Percentiles rank a stretch among this genome's conserved stretches.
These are phyloP conservation scores for Edolisoma coerulescens DNA, from an alignment of 2,113 vertebrate species.

Conservation along the genomic window DNA sequence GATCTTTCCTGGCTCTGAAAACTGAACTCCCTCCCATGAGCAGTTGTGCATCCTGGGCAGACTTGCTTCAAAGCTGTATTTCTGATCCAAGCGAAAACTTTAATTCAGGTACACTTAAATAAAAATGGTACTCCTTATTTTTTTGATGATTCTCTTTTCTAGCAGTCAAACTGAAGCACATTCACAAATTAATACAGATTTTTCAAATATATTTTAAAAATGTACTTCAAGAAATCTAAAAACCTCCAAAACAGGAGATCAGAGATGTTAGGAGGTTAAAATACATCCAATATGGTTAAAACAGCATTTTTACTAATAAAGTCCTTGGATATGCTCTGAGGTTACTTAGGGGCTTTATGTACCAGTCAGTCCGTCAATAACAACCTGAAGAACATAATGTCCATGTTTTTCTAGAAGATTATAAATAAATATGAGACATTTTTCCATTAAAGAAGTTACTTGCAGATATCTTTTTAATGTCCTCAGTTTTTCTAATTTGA, in stretches of 20 bases:
- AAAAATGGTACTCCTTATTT: not conserved
- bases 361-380: not conserved
- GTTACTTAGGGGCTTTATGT: not conserved
- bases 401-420: not conserved
- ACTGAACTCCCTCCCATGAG: not conserved
- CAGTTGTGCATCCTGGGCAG: not conserved
- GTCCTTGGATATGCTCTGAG: not conserved
- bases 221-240: not conserved
- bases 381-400: not conserved
- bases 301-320: not conserved
- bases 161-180: not conserved
- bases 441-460: constrained; percentile 3
- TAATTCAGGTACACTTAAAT: not conserved
- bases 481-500: constrained; percentile 49
- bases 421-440: constrained; percentile 21
- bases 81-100: not conserved
- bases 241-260: not conserved
- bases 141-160: not conserved
- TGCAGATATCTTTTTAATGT: constrained; percentile 11
- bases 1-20: not conserved
- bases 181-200: not conserved
- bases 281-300: not conserved
- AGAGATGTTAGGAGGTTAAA: not conserved
- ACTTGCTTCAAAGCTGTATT: not conserved
- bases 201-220: not conserved